Conservation (phyloP, 2,113 vertebrate species). For the Xiphophorus couchianus region DNA sequence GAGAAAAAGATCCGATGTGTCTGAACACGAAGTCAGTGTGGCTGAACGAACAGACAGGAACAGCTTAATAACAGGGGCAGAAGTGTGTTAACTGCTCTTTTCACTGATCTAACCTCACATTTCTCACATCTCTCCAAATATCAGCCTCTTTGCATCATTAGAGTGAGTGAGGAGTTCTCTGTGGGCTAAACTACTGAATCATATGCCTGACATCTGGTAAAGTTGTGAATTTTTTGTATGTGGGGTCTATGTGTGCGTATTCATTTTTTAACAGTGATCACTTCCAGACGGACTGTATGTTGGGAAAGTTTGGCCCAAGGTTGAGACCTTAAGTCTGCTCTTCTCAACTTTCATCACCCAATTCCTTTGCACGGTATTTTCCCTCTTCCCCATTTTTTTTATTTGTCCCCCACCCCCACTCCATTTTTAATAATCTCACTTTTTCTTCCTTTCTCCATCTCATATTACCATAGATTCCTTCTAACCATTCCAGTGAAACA, state of each 20-base stretch:
- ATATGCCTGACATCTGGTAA: constrained; percentile 53
- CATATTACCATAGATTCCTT: constrained; percentile 8
- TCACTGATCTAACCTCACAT: constrained; percentile 15
- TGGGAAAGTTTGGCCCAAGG: constrained; percentile 40
- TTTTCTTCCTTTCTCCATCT: constrained; percentile 11
- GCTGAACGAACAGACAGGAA: neutral
- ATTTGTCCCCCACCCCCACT: constrained; percentile 8
- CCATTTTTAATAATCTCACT: neutral
- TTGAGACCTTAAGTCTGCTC: constrained; percentile 50
- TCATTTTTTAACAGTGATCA: constrained; percentile 51
- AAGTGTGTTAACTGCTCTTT: constrained; percentile 18
- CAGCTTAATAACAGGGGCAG: constrained; percentile 7
- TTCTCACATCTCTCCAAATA: constrained; percentile 18
- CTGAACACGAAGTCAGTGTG: constrained; percentile 30
- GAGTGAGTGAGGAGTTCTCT: constrained; percentile 1
- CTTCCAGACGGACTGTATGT: constrained; percentile 62
- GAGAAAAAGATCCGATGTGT: constrained; percentile 36
- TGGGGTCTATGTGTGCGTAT: constrained; percentile 7
- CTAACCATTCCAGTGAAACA: neutral
- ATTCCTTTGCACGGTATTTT: constrained; percentile 23
- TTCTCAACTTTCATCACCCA: constrained; percentile 12
- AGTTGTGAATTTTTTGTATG: constrained; percentile 32
- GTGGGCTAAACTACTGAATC: constrained; percentile 8
- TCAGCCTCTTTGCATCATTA: neutral
- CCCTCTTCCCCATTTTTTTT: constrained; percentile 15